A percentile compares a stretch with the other conserved stretches of the same genome.
These are phyloP conservation scores for Punctoribates punctum DNA, from an alignment of 2,888 invertebrate genomes.

Conservation along the genomic window DNA sequence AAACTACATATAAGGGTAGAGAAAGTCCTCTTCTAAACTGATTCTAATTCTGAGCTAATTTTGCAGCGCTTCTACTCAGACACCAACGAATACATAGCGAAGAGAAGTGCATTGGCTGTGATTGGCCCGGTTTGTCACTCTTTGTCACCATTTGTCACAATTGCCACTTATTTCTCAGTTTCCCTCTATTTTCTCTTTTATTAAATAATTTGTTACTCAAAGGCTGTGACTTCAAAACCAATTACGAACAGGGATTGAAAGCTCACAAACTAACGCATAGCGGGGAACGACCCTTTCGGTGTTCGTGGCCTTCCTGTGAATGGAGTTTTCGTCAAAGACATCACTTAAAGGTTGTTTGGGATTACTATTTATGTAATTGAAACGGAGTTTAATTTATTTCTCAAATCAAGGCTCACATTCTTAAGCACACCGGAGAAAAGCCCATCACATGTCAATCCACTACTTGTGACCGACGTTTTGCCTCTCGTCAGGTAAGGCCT, in stretches of 20 bases:
- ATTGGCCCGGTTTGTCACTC: slow-evolving; percentile 12
- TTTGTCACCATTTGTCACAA: not conserved
- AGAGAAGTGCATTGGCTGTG: not conserved
- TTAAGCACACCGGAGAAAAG: slow-evolving; percentile 20
- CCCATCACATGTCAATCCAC: not conserved
- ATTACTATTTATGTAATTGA: not conserved
- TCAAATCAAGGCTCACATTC: not conserved
- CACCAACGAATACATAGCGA: slow-evolving; percentile 19
- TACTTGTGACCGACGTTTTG: slow-evolving; percentile 9
- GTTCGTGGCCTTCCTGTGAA: not conserved
- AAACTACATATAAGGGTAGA: slow-evolving; percentile 6
- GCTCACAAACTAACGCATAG: not conserved
- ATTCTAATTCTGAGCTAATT: not conserved
- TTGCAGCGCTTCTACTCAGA: not conserved
- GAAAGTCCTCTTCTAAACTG: not conserved
- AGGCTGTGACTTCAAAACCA: slow-evolving; percentile 2
- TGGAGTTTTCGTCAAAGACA: slow-evolving; percentile 1
- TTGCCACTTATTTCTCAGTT: not conserved
- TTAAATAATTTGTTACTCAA: not conserved
- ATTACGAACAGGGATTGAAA: slow-evolving; percentile 11
- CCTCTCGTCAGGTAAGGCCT: not conserved
- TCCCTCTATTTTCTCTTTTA: not conserved
- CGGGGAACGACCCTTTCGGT: not conserved
- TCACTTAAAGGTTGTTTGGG: not conserved
- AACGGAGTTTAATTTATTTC: no score